Evolutionary conservation across 2,888 invertebrate genomes (phyloP), one percentile per base, ranked within the genome.

Genomic region (Physocephala rufipes): DNA sequence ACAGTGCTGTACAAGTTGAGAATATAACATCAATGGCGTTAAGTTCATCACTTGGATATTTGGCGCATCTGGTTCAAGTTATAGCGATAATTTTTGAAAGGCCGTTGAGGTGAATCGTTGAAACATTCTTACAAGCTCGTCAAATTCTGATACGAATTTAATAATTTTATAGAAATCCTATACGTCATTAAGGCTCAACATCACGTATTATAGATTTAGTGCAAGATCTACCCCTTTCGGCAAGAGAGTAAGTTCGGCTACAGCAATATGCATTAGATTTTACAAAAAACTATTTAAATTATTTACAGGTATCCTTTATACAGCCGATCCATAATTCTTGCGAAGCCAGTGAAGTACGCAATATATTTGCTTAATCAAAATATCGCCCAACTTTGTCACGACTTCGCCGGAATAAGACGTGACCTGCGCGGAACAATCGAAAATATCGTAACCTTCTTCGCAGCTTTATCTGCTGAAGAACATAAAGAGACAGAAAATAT

Each of bases 361-460:
- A 93, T 97, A 74, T 97, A 94, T 83, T 88, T 97, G 16, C 87
- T 98, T 43, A 97, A 97, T 87, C 97, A 96, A 86, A 96, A 98
- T 83, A 93, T 99, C 74, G 95, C 95, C 1, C 98, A 99, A 86
- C 86, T 97, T n/a, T 84, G 83, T 75, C 84, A 77, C 63, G 84
- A 84, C 73, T 80, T 82, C 68, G 79, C 79, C 61, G 79, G 81
- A 24, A 58, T 72, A 45, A 78, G 76, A 30, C 82, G 82, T 71
- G 84, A 86, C 75, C 73, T 81, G 63, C 78, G 82, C 15, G 80
- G 80, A 45, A 85, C 86, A 0, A 80, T 86, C 74, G 80, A 82
- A 1, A 86, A 84, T 79, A 78, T 86, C 43, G 70, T 82, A 45
- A 78, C 81, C 26, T 76, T 86, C 28, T 82, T 86, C 69, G 73